Evolutionary conservation across 2,888 invertebrate species (phyloP).

Genomic region (Agriopis leucophaearia): DNA sequence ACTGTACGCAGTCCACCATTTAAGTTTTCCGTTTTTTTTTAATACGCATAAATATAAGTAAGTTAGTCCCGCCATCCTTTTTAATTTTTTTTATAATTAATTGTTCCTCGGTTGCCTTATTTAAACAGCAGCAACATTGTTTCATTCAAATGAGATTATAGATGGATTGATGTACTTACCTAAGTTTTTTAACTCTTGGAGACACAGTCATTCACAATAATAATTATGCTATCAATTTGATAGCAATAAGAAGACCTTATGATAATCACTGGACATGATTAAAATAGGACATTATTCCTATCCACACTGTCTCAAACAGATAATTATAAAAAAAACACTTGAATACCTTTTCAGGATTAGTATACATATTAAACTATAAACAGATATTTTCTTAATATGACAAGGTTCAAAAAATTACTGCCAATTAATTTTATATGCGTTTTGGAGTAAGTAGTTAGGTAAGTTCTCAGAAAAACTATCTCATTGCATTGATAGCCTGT

Average conservation of each 20-base stretch:
- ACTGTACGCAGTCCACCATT: not conserved
- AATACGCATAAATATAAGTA: not conserved
- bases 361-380: not conserved
- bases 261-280: not conserved
- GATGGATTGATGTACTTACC: not conserved
- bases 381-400: not conserved
- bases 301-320: not conserved
- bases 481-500: conserved; percentile 16
- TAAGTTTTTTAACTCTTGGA: too few species aligned
- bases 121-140: conserved; percentile 13
- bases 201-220: conserved; percentile 14
- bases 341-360: not conserved
- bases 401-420: not conserved
- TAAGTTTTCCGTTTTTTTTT: not conserved
- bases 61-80: not conserved
- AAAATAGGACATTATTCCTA: not conserved
- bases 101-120: not conserved
- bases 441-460: not conserved
- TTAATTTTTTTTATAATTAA: not conserved
- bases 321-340: not conserved
- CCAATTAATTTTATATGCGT: not conserved
- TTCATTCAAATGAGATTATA: conserved; percentile 9
- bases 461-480: conserved; percentile 14
- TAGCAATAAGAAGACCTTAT: not conserved
- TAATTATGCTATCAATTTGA: conserved; percentile 24